A percentile compares a stretch with the other conserved stretches of the same genome.
Evolutionary conservation across 2,113 vertebrate species (phyloP).

Genomic region (Macaca nemestrina): DNA sequence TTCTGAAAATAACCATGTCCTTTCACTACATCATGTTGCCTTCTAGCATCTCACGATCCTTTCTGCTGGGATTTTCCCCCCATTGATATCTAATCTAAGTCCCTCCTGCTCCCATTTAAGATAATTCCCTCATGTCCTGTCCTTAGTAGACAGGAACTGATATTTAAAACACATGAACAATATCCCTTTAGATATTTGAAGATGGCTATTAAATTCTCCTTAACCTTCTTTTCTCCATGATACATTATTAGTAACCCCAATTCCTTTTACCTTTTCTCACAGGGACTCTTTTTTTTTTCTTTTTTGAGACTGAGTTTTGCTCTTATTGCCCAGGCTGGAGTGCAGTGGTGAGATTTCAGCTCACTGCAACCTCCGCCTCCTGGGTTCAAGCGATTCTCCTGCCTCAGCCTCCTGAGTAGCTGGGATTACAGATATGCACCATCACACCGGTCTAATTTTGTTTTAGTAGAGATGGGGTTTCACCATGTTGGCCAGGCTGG

Average conservation of each 20-base stretch:
- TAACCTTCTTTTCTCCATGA: constrained; percentile 69
- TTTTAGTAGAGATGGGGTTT: too few relatives aligned
- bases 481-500: too few relatives aligned
- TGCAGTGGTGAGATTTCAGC: too few relatives aligned
- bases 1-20: constrained; percentile 35
- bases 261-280: constrained; percentile 64
- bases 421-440: too few relatives aligned
- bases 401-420: too few relatives aligned
- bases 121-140: constrained; percentile 71
- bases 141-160: constrained; percentile 66
- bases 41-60: background rate
- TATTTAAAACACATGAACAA: constrained; percentile 69
- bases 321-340: too few relatives aligned
- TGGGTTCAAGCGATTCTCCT: too few relatives aligned
- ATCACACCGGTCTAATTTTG: too few relatives aligned
- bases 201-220: constrained; percentile 72
- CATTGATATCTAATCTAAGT: constrained; percentile 67
- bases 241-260: constrained; percentile 64
- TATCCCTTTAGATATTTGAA: constrained; percentile 70
- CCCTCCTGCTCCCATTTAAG: constrained; percentile 57
- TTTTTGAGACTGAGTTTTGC: too few relatives aligned
- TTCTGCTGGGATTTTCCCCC: background rate
- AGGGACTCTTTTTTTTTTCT: background rate
- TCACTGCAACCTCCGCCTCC: too few relatives aligned
- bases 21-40: constrained; percentile 34